Base-by-base conservation (phyloP, 2,888 invertebrate genomes). In the Hedychridium roseum region DNA sequence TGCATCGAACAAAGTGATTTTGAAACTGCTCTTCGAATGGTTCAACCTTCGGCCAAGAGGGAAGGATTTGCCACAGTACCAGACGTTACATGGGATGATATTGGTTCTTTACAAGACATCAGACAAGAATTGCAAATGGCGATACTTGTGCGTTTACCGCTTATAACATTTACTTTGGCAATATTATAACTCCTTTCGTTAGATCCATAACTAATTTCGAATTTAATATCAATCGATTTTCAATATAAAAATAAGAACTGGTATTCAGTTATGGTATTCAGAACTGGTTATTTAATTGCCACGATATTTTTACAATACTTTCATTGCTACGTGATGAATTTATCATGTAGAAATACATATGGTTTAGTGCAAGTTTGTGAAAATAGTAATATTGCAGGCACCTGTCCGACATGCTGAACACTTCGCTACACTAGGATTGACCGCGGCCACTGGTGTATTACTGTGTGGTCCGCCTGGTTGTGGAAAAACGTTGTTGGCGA, bases 21-120 rank as follows among this genome's bases (percentile, higher is more conserved):
- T 67, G 73, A 86, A 43, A 83, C 82, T 62, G 95, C 95, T 2
- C 79, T 94, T 17, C 89, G 90, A 74, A 82, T 86, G 43, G 90
- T 95, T 3, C 94, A 94, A 75, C 97, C 97, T 0, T 94, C 94
- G 39, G 91, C 96, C 0, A 97, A 96, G 69, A 84, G 97, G 61
- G 98, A 99, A 82, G 98, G 98, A 38, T 97, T 99, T 80, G 93
- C 94, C 1, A 97, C 97, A 1, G 94, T 99, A 9, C 98, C 99
- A 1, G 94, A 96, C 82, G 94, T 94, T 1, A 93, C 94, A 1
- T 99, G 98, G 98, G 88, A 93, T 27, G 96, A 99, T 81, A 87
- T 99, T 59, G 99, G 99, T 0, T 97, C 97, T 0, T 79, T 99
- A 39, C 84, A 85, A 39, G 88, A 91, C 72, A 90, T 99, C 32